Evolutionary conservation across 2,888 invertebrate species (phyloP).

Genomic region (Drosophila prolongata): DNA sequence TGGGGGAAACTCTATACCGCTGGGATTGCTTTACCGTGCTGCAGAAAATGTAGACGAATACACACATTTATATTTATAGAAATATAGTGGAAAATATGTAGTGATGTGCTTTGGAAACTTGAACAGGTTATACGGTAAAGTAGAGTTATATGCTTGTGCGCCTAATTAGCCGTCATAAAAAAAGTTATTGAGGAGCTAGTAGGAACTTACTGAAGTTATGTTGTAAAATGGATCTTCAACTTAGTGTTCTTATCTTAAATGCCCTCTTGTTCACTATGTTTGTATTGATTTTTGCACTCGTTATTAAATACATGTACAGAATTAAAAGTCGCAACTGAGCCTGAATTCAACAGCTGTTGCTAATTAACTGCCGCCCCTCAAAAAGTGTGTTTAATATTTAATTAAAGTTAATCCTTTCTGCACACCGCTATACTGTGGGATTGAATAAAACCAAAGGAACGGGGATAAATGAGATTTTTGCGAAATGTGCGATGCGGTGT

Average conservation of each 20-base stretch:
- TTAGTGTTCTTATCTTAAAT: no score
- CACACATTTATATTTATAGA: conserved; percentile 22
- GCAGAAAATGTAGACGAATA: conserved; percentile 15
- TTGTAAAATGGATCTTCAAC: no score
- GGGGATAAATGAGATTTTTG: conserved; percentile 9
- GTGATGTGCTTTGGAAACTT: conserved; percentile 9
- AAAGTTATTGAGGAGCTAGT: neutral
- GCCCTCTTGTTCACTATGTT: no score
- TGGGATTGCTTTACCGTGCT: conserved; percentile 16
- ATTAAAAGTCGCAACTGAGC: conserved; percentile 21
- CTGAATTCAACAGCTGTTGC: conserved; percentile 27
- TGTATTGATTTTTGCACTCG: no score
- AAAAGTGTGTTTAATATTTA: conserved; percentile 44
- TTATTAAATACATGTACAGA: conserved; percentile 5
- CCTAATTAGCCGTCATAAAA: conserved; percentile 5
- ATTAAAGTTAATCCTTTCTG: conserved; percentile 64
- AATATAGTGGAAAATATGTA: conserved; percentile 4
- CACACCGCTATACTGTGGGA: conserved; percentile 29
- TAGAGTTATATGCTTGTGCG: neutral
- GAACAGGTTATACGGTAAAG: conserved; percentile 18
- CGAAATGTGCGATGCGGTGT: conserved; percentile 42
- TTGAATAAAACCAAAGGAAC: neutral
- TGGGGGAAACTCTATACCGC: conserved; percentile 21
- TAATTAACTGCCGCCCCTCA: conserved; percentile 54
- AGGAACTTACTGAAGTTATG: neutral